These are phyloP conservation scores for Phymorhynchus buccinoides DNA, from an alignment of 1,140 invertebrate genomes.

Conservation along the genomic window DNA sequence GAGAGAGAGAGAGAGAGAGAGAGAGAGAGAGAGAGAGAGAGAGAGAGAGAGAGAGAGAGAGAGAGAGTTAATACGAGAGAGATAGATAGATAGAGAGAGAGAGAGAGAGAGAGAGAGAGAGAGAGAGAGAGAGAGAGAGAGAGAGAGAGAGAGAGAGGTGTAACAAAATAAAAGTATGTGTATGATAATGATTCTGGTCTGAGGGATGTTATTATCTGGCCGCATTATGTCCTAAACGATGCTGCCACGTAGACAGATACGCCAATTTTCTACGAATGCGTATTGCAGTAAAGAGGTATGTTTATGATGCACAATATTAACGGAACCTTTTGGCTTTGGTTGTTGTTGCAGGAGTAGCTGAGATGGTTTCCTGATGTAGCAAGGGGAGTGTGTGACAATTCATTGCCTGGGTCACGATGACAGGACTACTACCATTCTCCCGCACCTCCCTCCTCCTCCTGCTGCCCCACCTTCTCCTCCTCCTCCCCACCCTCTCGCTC, in stretches of 20 bases:
- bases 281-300: neutral
- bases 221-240: neutral
- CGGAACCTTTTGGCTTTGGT: neutral
- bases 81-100: too few species aligned
- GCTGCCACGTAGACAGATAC: neutral
- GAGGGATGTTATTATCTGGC: neutral
- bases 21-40: too few species aligned
- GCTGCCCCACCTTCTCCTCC: neutral
- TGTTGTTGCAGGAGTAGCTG: slow-evolving; percentile 19
- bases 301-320: neutral
- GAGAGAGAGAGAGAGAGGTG: too few species aligned
- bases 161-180: too few species aligned
- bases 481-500: neutral
- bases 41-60: too few species aligned
- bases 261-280: neutral
- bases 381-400: too few species aligned
- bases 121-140: too few species aligned
- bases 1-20: too few species aligned
- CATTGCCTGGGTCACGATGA: neutral
- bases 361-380: slow-evolving; percentile 33
- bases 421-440: neutral
- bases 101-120: too few species aligned
- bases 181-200: neutral
- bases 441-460: too few species aligned
- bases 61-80: too few species aligned